Evolutionary conservation across 1,140 invertebrate genomes (phyloP), one percentile per base, ranked within the genome.

Genomic region (Papilio xuthus): DNA sequence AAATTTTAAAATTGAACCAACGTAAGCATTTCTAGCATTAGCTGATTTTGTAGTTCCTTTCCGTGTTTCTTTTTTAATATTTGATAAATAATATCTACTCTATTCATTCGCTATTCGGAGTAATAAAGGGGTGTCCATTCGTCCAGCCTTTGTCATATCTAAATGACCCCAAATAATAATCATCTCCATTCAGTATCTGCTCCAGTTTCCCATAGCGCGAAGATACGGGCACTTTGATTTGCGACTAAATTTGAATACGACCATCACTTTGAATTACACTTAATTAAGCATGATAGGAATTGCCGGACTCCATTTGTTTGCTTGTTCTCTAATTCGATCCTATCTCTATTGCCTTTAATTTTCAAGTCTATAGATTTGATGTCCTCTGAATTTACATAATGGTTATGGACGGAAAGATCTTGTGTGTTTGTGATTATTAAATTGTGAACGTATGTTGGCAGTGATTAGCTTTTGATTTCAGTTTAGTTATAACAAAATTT

Each of bases 221-320:
- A 89, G 87, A 93, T 93, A 93, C 92, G 92, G 92, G 92, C 88
- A 90, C 86, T 92, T 89, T 92, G 92, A 93, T 93, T 92, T 90
- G 87, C 89, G 87, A 89, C 84, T 81, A 78, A 74, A 90, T 90
- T 91, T 92, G 87, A 89, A 91, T 92, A 85, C 80, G 80, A 83
- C 80, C 82, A 80, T 78, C 79, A 84, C 88, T 86, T 82, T 88
- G 87, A 90, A 92, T 93, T 92, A 90, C 86, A 85, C 81, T 88
- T 91, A 93, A 93, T 93, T 93, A 92, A 90, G 81, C 80, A 80
- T 81, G 85, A 83, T 81, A 78, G 80, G 79, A 85, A 86, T 86
- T 78, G 82, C 82, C 72, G 82, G 82, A 88, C 82, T 72, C 72
- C 84, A 82, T 87, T 84, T 83, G 84, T 83, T 82, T 78, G 83